Evolutionary conservation across 2,888 invertebrate genomes (phyloP).

Genomic region (Brachylomia viminalis): DNA sequence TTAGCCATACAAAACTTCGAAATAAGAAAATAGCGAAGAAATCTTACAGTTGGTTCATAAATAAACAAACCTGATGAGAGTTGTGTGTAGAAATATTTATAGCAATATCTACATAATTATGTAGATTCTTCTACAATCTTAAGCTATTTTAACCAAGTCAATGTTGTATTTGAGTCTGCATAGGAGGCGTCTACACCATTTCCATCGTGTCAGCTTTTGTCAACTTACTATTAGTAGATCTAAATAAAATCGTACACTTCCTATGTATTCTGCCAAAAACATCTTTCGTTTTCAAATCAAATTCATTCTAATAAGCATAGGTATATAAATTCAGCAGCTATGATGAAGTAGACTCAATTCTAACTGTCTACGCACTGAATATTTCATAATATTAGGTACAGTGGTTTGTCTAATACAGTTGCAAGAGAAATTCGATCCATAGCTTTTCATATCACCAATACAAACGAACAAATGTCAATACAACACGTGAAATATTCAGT

Average conservation of each 20-base stretch:
- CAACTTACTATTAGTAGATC: background rate
- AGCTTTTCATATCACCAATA: conserved; percentile 16
- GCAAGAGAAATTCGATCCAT: conserved; percentile 23
- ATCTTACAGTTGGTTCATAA: background rate
- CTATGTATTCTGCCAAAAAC: conserved; percentile 4
- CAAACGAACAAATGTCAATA: conserved; percentile 12
- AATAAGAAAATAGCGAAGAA: conserved; percentile 15
- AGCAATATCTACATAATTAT: background rate
- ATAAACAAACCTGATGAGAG: conserved; percentile 11
- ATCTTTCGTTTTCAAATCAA: background rate
- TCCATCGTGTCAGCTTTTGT: background rate
- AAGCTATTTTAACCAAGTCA: background rate
- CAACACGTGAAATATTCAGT: conserved; percentile 41
- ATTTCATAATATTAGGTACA: background rate
- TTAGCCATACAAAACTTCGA: background rate
- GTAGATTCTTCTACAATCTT: background rate
- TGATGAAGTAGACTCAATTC: background rate
- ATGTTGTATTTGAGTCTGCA: background rate
- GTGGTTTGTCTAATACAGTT: background rate
- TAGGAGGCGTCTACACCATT: background rate
- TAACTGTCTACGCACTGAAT: background rate
- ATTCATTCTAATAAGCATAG: background rate
- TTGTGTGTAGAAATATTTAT: conserved; percentile 32
- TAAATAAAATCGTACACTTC: background rate
- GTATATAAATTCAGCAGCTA: background rate